Conservation (phyloP, 2,113 vertebrate species). For the Oryzias woworae region DNA sequence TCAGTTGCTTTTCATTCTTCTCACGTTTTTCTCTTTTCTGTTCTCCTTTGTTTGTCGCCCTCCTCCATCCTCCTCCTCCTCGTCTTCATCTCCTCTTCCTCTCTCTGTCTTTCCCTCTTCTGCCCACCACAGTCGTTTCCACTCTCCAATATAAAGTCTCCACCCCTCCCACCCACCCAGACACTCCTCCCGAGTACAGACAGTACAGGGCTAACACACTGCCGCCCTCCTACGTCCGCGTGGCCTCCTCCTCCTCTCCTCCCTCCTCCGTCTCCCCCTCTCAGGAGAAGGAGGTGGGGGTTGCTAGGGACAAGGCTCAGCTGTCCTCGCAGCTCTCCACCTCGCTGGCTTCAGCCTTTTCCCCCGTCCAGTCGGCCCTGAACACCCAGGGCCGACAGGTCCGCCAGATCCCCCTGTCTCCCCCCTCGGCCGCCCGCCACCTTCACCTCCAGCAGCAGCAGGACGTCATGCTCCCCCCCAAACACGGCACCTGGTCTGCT, state of each 20-base stretch:
- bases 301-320: constrained; percentile 76
- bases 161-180: constrained; percentile 77
- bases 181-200: constrained; percentile 81
- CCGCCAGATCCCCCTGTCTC: constrained; percentile 83
- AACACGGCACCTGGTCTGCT: constrained; percentile 78
- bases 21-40: constrained; percentile 78
- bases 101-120: constrained; percentile 55
- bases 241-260: constrained; percentile 71
- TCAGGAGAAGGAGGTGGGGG: constrained; percentile 71
- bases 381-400: constrained; percentile 72
- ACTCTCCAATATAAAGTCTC: constrained; percentile 83
- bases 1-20: constrained; percentile 77
- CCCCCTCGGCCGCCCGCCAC: constrained; percentile 71
- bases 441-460: constrained; percentile 70
- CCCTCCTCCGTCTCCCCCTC: constrained; percentile 64
- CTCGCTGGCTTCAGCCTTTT: constrained; percentile 79
- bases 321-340: constrained; percentile 82
- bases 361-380: constrained; percentile 78
- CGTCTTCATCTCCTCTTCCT: constrained; percentile 59
- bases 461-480: constrained; percentile 70
- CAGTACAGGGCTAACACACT: constrained; percentile 76
- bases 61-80: constrained; percentile 58
- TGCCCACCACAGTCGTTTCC: constrained; percentile 78
- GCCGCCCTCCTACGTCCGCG: constrained; percentile 76
- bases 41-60: constrained; percentile 76